A percentile compares a stretch with the other conserved stretches of the same genome.
These are phyloP conservation scores for Chymomyza procnemis DNA, from an alignment of 2,888 invertebrate genomes.

Conservation along the genomic window DNA sequence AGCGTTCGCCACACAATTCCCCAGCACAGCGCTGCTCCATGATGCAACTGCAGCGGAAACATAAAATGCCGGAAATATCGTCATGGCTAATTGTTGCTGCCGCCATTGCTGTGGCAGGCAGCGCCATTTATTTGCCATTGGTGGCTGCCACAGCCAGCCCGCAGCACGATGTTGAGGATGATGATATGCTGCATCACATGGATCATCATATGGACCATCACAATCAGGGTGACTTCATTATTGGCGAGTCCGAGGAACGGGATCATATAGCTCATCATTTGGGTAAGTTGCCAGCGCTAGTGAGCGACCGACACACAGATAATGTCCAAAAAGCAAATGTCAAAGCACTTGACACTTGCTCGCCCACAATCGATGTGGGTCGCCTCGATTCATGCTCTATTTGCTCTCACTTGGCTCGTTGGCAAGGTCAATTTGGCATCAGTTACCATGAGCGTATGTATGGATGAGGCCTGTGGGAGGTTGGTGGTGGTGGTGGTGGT, in stretches of 20 bases:
- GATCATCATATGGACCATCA: conserved; percentile 56
- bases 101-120: conserved; percentile 30
- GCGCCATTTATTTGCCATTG: conserved; percentile 61
- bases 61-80: conserved; percentile 76
- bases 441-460: conserved; percentile 52
- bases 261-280: conserved; percentile 76
- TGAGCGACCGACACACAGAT: not conserved
- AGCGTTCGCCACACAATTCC: conserved; percentile 4
- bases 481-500: too few species aligned
- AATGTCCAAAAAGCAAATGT: not conserved
- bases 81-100: conserved; percentile 74
- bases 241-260: conserved; percentile 72
- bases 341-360: conserved; percentile 3
- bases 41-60: conserved; percentile 73
- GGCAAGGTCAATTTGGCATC: conserved; percentile 60
- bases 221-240: conserved; percentile 64
- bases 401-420: conserved; percentile 36
- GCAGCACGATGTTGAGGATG: conserved; percentile 40
- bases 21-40: conserved; percentile 31
- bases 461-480: not conserved
- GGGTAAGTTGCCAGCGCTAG: conserved; percentile 54
- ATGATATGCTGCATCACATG: conserved; percentile 59
- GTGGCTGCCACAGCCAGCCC: conserved; percentile 59
- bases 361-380: conserved; percentile 2
- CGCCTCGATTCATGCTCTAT: conserved; percentile 43